A percentile compares a stretch with the other conserved stretches of the same genome.
Conservation (phyloP, 64 coral and sea anemone species). For the Pachyseris speciosa region DNA sequence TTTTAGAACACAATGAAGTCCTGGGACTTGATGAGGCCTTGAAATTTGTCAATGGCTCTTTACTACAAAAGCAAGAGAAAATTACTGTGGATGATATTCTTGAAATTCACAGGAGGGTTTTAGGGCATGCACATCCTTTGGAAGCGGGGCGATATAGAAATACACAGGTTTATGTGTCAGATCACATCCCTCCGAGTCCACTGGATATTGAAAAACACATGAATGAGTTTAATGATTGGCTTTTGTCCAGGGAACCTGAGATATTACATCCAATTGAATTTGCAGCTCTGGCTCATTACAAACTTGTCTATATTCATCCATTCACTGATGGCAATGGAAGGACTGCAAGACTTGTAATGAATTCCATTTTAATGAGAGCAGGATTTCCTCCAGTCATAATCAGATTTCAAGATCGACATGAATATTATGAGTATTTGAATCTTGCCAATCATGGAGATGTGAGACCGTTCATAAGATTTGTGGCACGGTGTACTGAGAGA, state of each 20-base stretch:
- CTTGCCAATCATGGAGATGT: constrained; percentile 97
- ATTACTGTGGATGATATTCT: constrained; percentile 85
- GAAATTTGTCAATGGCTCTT: constrained; percentile 91
- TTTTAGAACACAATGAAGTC: constrained; percentile 97
- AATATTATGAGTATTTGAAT: constrained; percentile 92
- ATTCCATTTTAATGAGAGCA: constrained; percentile 98
- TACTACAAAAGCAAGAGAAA: constrained; percentile 82
- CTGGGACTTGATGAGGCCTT: constrained; percentile 95
- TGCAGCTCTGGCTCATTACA: constrained; percentile 97
- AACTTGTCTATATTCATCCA: constrained; percentile 97
- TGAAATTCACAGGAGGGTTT: constrained; percentile 90
- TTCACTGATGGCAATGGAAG: constrained; percentile 99
- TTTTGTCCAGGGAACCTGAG: constrained; percentile 67
- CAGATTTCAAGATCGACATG: constrained; percentile 82
- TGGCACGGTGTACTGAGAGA: constrained; percentile 91
- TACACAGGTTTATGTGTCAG: constrained; percentile 93
- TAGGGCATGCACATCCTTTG: constrained; percentile 94
- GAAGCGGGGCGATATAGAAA: constrained; percentile 90
- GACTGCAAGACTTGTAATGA: constrained; percentile 91
- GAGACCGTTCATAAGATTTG: constrained; percentile 98
- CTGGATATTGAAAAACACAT: constrained; percentile 85
- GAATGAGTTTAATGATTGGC: constrained; percentile 92
- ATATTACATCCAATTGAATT: constrained; percentile 97
- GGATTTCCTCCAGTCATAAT: constrained; percentile 98
- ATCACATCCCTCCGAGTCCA: constrained; percentile 90